Evolutionary conservation across 1,140 invertebrate genomes (phyloP).

Genomic region (Heliconius melpomene): DNA sequence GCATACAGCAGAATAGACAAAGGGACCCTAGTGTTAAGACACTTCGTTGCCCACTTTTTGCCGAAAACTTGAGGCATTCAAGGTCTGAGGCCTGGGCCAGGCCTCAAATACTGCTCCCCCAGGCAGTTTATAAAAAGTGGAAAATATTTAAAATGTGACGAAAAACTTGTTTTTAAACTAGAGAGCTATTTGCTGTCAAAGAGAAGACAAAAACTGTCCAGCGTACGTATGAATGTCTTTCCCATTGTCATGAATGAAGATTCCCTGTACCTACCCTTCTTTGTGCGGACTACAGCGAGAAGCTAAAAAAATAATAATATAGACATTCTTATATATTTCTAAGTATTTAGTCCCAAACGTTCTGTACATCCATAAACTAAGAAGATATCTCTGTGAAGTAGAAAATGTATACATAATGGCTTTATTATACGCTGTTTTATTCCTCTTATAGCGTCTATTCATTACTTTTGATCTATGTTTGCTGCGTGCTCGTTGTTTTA

Average conservation of each 20-base stretch:
- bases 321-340: background rate
- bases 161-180: too few relatives aligned
- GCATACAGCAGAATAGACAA: too few relatives aligned
- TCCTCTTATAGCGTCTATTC: conserved; percentile 12
- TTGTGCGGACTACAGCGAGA: background rate
- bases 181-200: too few relatives aligned
- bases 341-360: background rate
- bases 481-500: background rate
- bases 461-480: background rate
- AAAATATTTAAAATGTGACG: too few relatives aligned
- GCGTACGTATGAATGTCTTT: too few relatives aligned
- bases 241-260: too few relatives aligned
- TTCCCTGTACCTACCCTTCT: background rate
- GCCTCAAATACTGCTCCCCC: too few relatives aligned
- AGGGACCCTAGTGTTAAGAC: background rate
- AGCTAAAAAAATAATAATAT: background rate
- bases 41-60: background rate
- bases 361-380: background rate
- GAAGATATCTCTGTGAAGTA: background rate
- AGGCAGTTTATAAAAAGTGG: too few relatives aligned
- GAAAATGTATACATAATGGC: conserved; percentile 10
- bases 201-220: too few relatives aligned
- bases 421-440: background rate
- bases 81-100: too few relatives aligned
- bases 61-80: too few relatives aligned